Evolutionary conservation across 2,888 invertebrate genomes (phyloP), one percentile per base, ranked within the genome.

Genomic region (Euzophera pinguis): DNA sequence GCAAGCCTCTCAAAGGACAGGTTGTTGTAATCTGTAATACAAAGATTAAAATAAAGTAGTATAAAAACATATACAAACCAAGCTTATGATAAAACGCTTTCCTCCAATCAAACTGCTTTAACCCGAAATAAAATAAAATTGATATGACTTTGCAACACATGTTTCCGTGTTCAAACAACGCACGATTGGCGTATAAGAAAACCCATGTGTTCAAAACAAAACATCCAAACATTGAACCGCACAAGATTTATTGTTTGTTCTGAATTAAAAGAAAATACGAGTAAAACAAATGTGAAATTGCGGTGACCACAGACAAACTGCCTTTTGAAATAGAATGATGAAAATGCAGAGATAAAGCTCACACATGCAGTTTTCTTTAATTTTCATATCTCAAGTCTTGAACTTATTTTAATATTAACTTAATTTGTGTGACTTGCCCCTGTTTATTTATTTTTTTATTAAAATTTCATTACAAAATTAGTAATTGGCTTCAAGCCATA

Each of bases 211-310:
- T 66, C 65, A 73, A 73, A 78, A 75, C 45, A 45, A 45, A 45
- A 32, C 43, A 14, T 5, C 43, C 43, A 4, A 43, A 62, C 61
- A 75, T 77, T 75, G 73, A 75, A 54, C 61, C 58, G 52, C 63
- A 58, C 63, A 71, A 76, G 78, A 81, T 80, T 80, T 80, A 81
- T 81, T 70, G 64, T 64, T 58, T 64, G 66, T 65, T 68, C 63
- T 65, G 68, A 72, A 72, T 73, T 75, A 73, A 72, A 79, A 74
- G 68, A 67, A 71, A 71, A 68, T 67, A 69, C 64, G 67, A 68
- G 61, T 58, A 72, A 75, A 75, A 72, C 70, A 69, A 71, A 72
- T 65, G 64, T 56, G 64, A 63, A 69, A 69, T 71, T 68, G 65
- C 59, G 58, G 67, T 68, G 65, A 69, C 69, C 69, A 63, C 67